These are phyloP conservation scores for Herpailurus yagouaroundi DNA, from an alignment of 2,113 vertebrate genomes.

Conservation along the genomic window DNA sequence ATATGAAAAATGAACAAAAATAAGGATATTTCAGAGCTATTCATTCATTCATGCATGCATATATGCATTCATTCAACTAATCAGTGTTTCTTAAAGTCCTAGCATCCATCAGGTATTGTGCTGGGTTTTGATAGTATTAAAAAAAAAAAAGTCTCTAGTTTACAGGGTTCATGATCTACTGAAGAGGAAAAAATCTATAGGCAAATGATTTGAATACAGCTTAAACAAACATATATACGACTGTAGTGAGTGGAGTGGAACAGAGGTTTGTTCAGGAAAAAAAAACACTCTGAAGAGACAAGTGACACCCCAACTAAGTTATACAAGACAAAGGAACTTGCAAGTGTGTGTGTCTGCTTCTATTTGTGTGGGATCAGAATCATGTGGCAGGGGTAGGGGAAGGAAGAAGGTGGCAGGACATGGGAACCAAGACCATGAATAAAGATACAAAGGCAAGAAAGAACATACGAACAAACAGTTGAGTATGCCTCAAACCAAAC, in stretches of 20 bases:
- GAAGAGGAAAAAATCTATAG: background rate
- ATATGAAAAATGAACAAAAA: constrained; percentile 29
- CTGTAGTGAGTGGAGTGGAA: background rate
- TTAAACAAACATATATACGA: background rate
- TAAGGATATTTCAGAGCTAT: constrained; percentile 31
- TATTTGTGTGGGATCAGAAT: background rate
- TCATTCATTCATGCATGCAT: background rate
- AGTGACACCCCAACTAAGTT: background rate
- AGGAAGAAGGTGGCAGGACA: background rate
- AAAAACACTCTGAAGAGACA: background rate
- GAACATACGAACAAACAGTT: background rate
- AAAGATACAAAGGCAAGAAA: background rate
- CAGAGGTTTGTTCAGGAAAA: background rate
- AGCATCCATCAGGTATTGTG: background rate
- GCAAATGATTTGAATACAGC: background rate
- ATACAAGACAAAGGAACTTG: background rate
- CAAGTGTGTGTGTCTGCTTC: background rate
- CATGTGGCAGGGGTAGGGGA: background rate
- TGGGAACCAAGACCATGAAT: background rate
- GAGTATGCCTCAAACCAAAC: background rate
- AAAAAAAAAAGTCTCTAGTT: background rate
- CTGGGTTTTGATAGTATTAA: background rate
- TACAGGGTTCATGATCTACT: background rate
- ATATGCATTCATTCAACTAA: background rate
- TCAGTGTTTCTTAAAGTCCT: background rate